phyloP scores from a whole-genome alignment of 2,888 invertebrate genomes.

The Spicauda simplicius region DNA sequence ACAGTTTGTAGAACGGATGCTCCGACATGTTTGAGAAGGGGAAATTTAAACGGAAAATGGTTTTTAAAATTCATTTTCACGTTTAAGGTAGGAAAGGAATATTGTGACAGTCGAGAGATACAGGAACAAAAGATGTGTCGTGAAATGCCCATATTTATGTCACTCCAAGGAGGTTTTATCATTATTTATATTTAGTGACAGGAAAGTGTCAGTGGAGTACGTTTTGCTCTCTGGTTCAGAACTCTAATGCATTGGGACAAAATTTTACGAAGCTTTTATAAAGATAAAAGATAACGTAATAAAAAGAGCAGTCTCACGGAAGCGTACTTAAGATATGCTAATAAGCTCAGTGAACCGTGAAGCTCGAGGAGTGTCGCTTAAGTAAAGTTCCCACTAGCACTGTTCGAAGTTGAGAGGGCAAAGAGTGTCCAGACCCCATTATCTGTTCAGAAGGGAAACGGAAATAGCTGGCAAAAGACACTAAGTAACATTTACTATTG shows the following conservation, averaged over 20 bases:
- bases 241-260: not conserved
- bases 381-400: constrained; percentile 26
- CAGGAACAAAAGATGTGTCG: not conserved
- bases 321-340: constrained; percentile 29
- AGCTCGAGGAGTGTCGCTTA: constrained; percentile 20
- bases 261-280: not conserved
- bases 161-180: not conserved
- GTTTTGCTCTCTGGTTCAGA: too few relatives aligned
- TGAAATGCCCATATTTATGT: not conserved
- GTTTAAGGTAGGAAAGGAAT: not conserved
- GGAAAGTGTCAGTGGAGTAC: too few relatives aligned
- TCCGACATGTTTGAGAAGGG: not conserved
- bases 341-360: constrained; percentile 22
- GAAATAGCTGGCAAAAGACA: constrained; percentile 31
- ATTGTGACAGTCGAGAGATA: not conserved
- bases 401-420: constrained; percentile 23
- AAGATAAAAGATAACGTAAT: not conserved
- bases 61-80: not conserved
- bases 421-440: constrained; percentile 22
- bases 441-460: constrained; percentile 23
- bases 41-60: not conserved
- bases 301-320: constrained; percentile 8
- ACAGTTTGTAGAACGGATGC: not conserved
- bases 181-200: too few relatives aligned
- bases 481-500: constrained; percentile 21